These are phyloP conservation scores for Trypoxylus dichotomus DNA, from an alignment of 1,140 invertebrate species.

Conservation along the genomic window DNA sequence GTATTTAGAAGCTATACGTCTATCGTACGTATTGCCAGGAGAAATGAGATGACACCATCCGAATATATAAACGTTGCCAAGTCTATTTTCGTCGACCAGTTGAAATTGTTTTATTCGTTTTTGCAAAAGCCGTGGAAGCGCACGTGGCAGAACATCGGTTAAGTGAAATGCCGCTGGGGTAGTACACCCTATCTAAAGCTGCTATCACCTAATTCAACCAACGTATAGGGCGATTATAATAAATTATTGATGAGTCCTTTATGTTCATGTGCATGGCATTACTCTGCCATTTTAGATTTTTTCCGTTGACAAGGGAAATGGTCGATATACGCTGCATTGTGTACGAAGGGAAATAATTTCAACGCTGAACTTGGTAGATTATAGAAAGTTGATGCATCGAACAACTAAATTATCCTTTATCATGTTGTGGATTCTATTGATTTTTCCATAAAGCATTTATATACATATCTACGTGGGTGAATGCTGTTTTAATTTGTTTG, in stretches of 20 bases:
- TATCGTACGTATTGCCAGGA: background rate
- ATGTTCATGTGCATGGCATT: slow-evolving; percentile 38
- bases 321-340: slow-evolving; percentile 17
- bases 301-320: slow-evolving; percentile 29
- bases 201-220: slow-evolving; percentile 26
- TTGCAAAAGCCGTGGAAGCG: background rate
- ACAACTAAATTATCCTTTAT: too few relatives aligned
- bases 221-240: slow-evolving; percentile 31
- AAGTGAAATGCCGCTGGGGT: background rate
- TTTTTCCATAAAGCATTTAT: too few relatives aligned
- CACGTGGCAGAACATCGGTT: background rate
- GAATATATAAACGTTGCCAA: slow-evolving; percentile 29
- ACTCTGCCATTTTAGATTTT: slow-evolving; percentile 40
- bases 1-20: too few relatives aligned
- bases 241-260: slow-evolving; percentile 41
- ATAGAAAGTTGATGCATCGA: background rate
- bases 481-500: background rate
- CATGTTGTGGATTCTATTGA: background rate
- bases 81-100: slow-evolving; percentile 18
- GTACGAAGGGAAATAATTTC: background rate
- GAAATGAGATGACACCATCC: slow-evolving; percentile 16
- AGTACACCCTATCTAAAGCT: slow-evolving; percentile 27
- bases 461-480: too few relatives aligned
- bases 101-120: slow-evolving; percentile 14
- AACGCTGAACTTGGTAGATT: background rate